A percentile compares a stretch with the other conserved stretches of the same genome.
phyloP scores from a whole-genome alignment of 2,888 invertebrate genomes.

The Orthosia gothica region DNA sequence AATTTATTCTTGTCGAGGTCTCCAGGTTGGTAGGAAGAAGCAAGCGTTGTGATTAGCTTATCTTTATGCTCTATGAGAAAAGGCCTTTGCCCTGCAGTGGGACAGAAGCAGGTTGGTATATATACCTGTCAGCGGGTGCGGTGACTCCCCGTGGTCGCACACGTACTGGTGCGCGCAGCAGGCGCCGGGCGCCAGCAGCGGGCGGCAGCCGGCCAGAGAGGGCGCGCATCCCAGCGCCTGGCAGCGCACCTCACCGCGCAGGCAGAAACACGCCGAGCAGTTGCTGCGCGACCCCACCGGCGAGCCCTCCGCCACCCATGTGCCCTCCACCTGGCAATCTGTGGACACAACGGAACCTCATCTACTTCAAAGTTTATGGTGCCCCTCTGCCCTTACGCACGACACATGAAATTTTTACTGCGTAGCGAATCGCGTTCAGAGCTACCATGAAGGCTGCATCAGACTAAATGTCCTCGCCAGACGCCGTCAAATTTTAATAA shows the following conservation, averaged over 20 bases:
- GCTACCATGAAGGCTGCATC: neutral
- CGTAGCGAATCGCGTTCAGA: neutral
- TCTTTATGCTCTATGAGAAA: too few relatives aligned
- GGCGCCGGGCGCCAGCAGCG: slow-evolving; percentile 94
- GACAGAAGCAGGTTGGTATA: too few relatives aligned
- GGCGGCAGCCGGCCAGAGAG: slow-evolving; percentile 94
- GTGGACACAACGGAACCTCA: slow-evolving; percentile 27
- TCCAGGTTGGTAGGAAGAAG: neutral
- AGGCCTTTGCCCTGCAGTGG: too few relatives aligned
- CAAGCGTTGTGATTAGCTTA: too few relatives aligned
- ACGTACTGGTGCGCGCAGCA: slow-evolving; percentile 97
- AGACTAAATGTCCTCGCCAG: neutral
- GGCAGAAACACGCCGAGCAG: slow-evolving; percentile 96
- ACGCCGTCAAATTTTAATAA: too few relatives aligned
- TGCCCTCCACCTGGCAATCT: slow-evolving; percentile 93
- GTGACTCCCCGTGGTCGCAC: slow-evolving; percentile 89
- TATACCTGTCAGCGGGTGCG: neutral
- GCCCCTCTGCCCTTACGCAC: neutral
- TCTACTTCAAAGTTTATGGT: neutral
- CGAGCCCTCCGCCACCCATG: slow-evolving; percentile 82
- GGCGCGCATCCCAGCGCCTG: slow-evolving; percentile 95
- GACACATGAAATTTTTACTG: neutral
- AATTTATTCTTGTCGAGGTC: neutral
- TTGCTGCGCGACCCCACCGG: slow-evolving; percentile 88
- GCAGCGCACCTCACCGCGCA: slow-evolving; percentile 94